Evolutionary conservation across 2,113 vertebrate genomes (phyloP), one percentile per base, ranked within the genome.

Genomic region (Ammodytes marinus): DNA sequence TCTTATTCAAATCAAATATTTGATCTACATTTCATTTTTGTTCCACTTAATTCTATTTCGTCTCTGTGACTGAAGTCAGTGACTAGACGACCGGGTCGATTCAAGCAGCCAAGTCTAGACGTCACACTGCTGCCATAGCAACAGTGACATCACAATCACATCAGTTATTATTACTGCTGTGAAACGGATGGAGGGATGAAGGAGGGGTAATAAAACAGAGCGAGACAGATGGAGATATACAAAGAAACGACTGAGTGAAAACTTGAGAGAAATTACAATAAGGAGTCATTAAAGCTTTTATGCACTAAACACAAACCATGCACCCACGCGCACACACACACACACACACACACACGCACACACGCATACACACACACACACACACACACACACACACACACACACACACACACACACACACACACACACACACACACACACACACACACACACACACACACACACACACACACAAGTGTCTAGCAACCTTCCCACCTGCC

Each of bases 131-230:
- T 90, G 66, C 85, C 87, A 89, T 88, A 83, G 91, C 77, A 89
- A 90, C 89, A 0, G 57, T 88, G 81, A 90, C 88, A 88, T 92
- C 88, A 90, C 55, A 69, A 88, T 92, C 88, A 90, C 55, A 69
- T 81, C 49, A 53, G 67, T 79, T 80, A 84, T 79, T 83, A 72
- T 79, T n/a, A 63, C 72, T 75, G 82, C 77, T 45, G 77, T 27
- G 75, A 86, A 61, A 53, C 70, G 59, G 73, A 79, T 45, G 77
- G 8, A 9, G 61, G 64, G 57, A 83, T 79, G 42, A 5, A 83
- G 82, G 42, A 5, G 70, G 64, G 47, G 60, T n/a, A 27, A 78
- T 35, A 40, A 82, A 71, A 12, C 64, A 79, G 59, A 77, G 47
- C 43, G 69, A 52, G 68, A 19, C 74, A 78, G 78, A 79, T 78